Evolutionary conservation across 2,113 vertebrate genomes (phyloP), one percentile per base, ranked within the genome.

Genomic region (Eclectus roratus): DNA sequence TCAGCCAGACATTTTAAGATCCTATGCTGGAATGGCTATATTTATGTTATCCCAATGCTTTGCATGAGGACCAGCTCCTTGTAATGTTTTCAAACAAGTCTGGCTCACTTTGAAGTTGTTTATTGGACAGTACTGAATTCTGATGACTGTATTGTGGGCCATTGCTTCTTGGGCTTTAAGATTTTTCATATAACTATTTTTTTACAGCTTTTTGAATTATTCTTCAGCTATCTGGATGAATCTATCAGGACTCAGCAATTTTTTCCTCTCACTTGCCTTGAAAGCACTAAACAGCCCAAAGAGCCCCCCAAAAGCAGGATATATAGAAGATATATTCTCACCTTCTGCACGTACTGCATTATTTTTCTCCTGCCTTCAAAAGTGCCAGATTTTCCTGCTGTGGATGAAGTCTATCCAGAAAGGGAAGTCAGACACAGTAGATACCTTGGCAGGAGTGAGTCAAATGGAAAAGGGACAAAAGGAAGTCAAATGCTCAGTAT

Each of bases 401-500:
- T 31, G 7, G 50, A 73, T 70, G 58, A 66, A 19, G 68, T 86
- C 39, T n/a, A 6, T 61, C 20, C 60, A 43, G n/a, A 80, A 79
- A 24, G n/a, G 31, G 53, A 83, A 85, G 47, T 73, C 35, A 74
- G 64, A 37, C 20, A 52, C 28, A 31, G 29, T 46, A 50, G 21
- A 35, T 50, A 31, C 16, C 39, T 66, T 84, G 56, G 47, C 29
- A 94, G 28, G 33, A 73, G 66, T 88, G 64, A 96, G 50, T 94
- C 90, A 80, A 88, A 83, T 80, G 91, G 80, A 91, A 96, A 92
- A 88, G 35, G 23, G 39, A 73, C 39, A 69, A 92, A 92, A 86
- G 55, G 69, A 89, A 79, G 37, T 89, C 43, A 89, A 95, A 63
- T 76, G 47, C 15, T 86, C 5, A 2, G 60, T 56, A 69, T 24